Percentiles rank a stretch among this genome's conserved stretches.
Evolutionary conservation across 2,113 vertebrate genomes (phyloP).

Genomic region (Nothoprocta pentlandii): DNA sequence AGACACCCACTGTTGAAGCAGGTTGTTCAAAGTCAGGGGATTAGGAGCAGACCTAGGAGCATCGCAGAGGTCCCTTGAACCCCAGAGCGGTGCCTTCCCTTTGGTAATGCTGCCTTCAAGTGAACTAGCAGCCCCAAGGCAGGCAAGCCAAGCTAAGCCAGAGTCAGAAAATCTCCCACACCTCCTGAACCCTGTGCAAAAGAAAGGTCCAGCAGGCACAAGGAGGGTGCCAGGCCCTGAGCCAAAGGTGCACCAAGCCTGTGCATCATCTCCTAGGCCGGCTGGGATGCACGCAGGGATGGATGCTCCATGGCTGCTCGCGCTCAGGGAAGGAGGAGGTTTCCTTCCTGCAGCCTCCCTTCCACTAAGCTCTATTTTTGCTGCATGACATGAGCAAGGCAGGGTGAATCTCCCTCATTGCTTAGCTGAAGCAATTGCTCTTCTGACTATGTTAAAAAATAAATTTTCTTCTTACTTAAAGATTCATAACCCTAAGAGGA

Average conservation of each 20-base stretch:
- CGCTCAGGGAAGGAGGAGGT: fast-evolving
- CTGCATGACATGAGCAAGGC: not conserved
- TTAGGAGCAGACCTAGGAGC: not conserved
- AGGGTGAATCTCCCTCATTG: not conserved
- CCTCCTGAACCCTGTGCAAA: fast-evolving
- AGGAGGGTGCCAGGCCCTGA: not conserved
- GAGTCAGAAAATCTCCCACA: fast-evolving
- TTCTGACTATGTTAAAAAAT: slow-evolving; percentile 45
- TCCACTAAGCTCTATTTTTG: not conserved
- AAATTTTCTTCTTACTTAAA: slow-evolving; percentile 47
- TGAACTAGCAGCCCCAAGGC: fast-evolving
- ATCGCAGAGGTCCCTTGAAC: not conserved
- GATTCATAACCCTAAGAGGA: slow-evolving; percentile 40
- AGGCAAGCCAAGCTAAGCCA: fast-evolving
- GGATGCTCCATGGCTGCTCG: fast-evolving
- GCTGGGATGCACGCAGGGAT: fast-evolving
- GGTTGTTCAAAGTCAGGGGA: not conserved
- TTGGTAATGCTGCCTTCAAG: not conserved
- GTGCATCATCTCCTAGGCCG: fast-evolving
- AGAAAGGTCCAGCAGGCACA: fast-evolving
- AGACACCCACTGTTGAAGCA: not conserved
- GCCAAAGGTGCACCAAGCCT: not conserved
- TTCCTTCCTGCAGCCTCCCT: not conserved
- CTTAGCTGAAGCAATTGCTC: slow-evolving; percentile 28
- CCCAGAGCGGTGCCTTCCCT: fast-evolving